A percentile compares a stretch with the other conserved stretches of the same genome.
Evolutionary conservation across 2,113 vertebrate genomes (phyloP).

Genomic region (Microcebus ravelobensis): DNA sequence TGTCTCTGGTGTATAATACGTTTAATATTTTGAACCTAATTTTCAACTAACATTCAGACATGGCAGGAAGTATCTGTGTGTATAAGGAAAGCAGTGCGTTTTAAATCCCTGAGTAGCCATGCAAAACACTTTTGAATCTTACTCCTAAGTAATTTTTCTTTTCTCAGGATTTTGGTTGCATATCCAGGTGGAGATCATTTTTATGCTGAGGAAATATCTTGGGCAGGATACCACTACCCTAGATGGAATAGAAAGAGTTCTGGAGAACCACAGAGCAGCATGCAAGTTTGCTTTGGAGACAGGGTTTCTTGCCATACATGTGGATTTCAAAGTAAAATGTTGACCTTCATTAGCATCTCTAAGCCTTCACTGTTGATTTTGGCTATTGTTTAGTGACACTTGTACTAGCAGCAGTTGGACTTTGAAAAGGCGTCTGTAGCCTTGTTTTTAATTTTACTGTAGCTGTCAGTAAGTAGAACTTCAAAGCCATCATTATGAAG

Average conservation of each 20-base stretch:
- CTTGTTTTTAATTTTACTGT: slow-evolving; percentile 45
- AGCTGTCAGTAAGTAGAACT: slow-evolving; percentile 37
- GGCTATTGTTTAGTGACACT: slow-evolving; percentile 56
- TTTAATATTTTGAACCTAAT: slow-evolving; percentile 41
- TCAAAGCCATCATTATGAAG: slow-evolving; percentile 41
- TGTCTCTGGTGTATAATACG: slow-evolving; percentile 46
- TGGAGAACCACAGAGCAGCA: slow-evolving; percentile 36
- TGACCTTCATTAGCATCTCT: slow-evolving; percentile 66
- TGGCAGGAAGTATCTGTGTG: slow-evolving; percentile 30
- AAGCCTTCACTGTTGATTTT: slow-evolving; percentile 60
- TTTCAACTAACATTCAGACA: slow-evolving; percentile 40
- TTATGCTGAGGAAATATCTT: slow-evolving; percentile 45
- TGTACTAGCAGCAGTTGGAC: slow-evolving; percentile 33
- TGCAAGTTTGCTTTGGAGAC: slow-evolving; percentile 59
- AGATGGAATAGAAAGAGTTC: neutral
- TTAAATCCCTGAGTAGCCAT: slow-evolving; percentile 10
- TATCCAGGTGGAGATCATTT: slow-evolving; percentile 55
- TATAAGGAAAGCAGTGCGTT: slow-evolving; percentile 55
- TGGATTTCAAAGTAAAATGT: slow-evolving; percentile 74
- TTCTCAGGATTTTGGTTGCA: slow-evolving; percentile 50
- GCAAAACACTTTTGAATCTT: slow-evolving; percentile 50
- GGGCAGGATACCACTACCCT: neutral
- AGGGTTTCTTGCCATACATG: slow-evolving; percentile 5
- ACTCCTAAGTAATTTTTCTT: slow-evolving; percentile 49
- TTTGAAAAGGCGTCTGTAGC: slow-evolving; percentile 18